These are phyloP conservation scores for Sycophila texana DNA, from an alignment of 2,888 invertebrate species.

Conservation along the genomic window DNA sequence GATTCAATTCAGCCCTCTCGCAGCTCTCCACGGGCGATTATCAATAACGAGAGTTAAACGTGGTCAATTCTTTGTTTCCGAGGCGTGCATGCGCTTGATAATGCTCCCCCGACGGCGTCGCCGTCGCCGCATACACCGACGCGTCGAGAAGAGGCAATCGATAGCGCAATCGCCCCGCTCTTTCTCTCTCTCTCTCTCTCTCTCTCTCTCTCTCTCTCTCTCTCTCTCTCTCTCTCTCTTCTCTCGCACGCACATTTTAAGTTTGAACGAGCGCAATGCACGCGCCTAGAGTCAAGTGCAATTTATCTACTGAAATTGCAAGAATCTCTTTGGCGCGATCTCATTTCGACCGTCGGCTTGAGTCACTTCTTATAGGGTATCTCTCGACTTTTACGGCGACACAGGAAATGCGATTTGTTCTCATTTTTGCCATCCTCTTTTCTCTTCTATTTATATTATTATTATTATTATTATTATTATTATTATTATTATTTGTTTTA, in stretches of 20 bases:
- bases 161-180: conserved; percentile 29
- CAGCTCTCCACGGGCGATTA: conserved; percentile 5
- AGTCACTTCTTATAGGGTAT: too few relatives aligned
- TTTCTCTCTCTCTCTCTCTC: not conserved
- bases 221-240: not conserved
- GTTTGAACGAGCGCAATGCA: conserved; percentile 15
- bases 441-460: too few relatives aligned
- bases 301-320: conserved; percentile 16
- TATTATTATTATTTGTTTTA: too few relatives aligned
- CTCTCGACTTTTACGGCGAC: too few relatives aligned
- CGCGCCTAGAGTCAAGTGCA: conserved; percentile 18
- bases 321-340: not conserved
- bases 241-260: conserved; percentile 1
- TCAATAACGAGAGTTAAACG: conserved; percentile 15
- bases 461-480: too few relatives aligned
- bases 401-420: too few relatives aligned
- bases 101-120: not conserved
- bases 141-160: conserved; percentile 15
- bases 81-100: conserved; percentile 16
- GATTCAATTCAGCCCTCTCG: conserved; percentile 14
- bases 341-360: not conserved
- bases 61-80: conserved; percentile 30
- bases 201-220: not conserved
- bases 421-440: too few relatives aligned
- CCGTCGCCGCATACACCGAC: too few relatives aligned